These are phyloP conservation scores for Agrilus cyanescens DNA, from an alignment of 2,888 invertebrate species.

Conservation along the genomic window DNA sequence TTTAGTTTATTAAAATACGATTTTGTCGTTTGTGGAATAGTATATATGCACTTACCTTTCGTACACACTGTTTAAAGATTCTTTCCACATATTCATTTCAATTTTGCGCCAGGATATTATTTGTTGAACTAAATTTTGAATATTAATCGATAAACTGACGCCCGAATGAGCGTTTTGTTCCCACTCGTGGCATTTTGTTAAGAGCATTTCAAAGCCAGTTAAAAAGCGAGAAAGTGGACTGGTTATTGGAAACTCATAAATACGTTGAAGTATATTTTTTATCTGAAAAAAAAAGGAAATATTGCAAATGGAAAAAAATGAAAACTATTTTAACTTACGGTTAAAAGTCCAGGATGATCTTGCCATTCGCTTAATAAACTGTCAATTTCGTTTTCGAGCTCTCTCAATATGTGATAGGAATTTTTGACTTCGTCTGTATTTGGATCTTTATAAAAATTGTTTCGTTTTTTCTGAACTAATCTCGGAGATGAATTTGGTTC, in stretches of 20 bases:
- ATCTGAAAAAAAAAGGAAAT: conserved; percentile 37
- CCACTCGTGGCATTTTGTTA: conserved; percentile 82
- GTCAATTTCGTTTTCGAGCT: conserved; percentile 48
- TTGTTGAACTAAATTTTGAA: conserved; percentile 63
- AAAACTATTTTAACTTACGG: conserved; percentile 40
- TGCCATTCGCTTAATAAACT: conserved; percentile 71
- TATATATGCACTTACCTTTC: conserved; percentile 37
- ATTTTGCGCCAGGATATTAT: conserved; percentile 85
- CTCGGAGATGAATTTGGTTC: conserved; percentile 20
- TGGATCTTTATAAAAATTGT: conserved; percentile 75
- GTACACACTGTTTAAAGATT: conserved; percentile 59
- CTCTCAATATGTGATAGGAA: conserved; percentile 57
- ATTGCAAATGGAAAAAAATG: not conserved
- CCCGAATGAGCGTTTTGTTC: conserved; percentile 80
- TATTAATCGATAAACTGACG: conserved; percentile 65
- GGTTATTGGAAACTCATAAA: conserved; percentile 59
- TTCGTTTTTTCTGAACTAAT: conserved; percentile 19
- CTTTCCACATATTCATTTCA: conserved; percentile 81
- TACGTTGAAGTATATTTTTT: conserved; percentile 50
- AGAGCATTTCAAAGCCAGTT: conserved; percentile 78
- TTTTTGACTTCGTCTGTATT: conserved; percentile 67
- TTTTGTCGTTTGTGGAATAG: no score
- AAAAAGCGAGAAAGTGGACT: conserved; percentile 80
- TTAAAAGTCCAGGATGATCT: conserved; percentile 75
- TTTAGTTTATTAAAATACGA: no score